A percentile compares a stretch with the other conserved stretches of the same genome.
These are phyloP conservation scores for Agapostemon virescens DNA, from an alignment of 2,888 invertebrate species.

Conservation along the genomic window DNA sequence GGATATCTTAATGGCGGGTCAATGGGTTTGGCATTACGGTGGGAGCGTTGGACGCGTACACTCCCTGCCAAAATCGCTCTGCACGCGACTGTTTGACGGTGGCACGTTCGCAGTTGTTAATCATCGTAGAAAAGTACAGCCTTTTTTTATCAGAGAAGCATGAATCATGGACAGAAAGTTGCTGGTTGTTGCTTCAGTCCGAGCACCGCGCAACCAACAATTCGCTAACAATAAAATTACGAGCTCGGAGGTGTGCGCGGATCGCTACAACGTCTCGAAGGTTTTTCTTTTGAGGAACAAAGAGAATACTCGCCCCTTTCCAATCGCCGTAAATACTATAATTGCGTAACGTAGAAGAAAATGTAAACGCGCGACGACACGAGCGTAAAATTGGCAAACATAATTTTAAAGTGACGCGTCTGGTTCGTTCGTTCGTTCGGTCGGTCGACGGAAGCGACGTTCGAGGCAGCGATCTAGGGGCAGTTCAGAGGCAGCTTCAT, in stretches of 20 bases:
- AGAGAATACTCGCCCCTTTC: no score
- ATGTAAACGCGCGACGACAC: no score
- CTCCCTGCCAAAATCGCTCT: not conserved
- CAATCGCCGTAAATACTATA: no score
- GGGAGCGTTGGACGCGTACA: not conserved
- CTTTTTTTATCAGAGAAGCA: no score
- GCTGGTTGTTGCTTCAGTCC: not conserved
- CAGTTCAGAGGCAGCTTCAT: constrained; percentile 30
- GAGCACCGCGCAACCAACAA: not conserved
- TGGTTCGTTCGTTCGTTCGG: not conserved
- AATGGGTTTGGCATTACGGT: not conserved
- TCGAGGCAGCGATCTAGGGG: not conserved
- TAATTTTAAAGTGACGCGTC: not conserved
- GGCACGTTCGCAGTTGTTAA: not conserved
- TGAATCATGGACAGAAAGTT: not conserved
- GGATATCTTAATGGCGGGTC: not conserved
- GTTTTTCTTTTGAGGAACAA: no score
- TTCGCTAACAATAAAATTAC: no score
- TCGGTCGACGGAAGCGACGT: not conserved
- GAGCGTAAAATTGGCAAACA: not conserved
- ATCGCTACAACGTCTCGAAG: no score
- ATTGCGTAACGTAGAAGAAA: no score
- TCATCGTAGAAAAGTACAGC: no score
- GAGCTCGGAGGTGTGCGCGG: no score
- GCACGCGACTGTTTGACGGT: not conserved